These are phyloP conservation scores for Trypoxylus dichotomus DNA, from an alignment of 1,140 invertebrate species.

Conservation along the genomic window DNA sequence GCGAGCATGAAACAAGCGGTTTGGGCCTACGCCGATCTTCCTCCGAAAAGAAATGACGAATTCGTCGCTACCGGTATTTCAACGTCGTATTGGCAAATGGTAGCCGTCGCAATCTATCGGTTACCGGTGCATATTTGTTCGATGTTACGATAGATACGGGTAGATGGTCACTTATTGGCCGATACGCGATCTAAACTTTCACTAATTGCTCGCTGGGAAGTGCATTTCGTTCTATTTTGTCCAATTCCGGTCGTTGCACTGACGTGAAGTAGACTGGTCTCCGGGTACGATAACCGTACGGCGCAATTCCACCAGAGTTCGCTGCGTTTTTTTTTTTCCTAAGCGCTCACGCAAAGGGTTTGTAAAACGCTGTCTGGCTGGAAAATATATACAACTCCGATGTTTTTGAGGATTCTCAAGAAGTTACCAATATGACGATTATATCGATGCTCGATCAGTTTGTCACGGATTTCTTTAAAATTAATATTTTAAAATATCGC, in stretches of 20 bases:
- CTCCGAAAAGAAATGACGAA: not conserved
- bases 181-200: not conserved
- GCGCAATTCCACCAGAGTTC: constrained; percentile 16
- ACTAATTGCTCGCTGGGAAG: constrained; percentile 8
- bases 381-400: not conserved
- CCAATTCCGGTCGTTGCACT: constrained; percentile 29
- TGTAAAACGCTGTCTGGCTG: not conserved
- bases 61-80: not conserved
- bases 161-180: not conserved
- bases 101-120: not conserved
- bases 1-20: constrained; percentile 13
- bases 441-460: no score
- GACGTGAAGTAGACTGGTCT: constrained; percentile 25
- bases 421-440: no score
- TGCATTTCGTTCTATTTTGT: constrained; percentile 25
- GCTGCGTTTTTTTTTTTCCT: not conserved
- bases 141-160: not conserved
- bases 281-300: constrained; percentile 15
- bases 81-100: not conserved
- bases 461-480: no score
- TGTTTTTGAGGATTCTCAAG: no score
- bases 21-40: not conserved
- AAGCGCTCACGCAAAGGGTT: not conserved
- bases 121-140: not conserved
- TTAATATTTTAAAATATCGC: no score